Evolutionary conservation across 2,113 vertebrate species (phyloP).

Genomic region (Rissa tridactyla): DNA sequence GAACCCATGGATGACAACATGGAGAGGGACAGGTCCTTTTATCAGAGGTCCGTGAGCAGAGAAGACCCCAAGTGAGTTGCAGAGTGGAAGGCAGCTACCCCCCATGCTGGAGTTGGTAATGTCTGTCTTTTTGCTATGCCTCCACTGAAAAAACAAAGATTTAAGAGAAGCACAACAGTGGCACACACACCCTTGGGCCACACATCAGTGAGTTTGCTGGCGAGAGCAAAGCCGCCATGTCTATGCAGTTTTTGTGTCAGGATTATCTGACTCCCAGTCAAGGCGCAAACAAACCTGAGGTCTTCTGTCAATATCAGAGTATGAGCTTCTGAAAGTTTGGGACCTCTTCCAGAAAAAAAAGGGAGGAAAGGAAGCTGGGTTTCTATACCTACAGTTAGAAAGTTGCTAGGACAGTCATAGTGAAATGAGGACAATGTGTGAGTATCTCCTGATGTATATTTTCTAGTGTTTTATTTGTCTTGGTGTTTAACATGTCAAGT

Average conservation of each 20-base stretch:
- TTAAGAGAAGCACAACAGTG: not conserved
- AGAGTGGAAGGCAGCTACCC: not conserved
- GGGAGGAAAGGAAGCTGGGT: not conserved
- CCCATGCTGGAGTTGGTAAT: not conserved
- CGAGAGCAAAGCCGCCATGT: not conserved
- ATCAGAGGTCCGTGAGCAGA: not conserved
- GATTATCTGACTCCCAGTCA: slow-evolving; percentile 50
- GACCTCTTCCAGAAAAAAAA: not conserved
- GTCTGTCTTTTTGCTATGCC: not conserved
- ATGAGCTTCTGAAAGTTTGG: slow-evolving; percentile 5
- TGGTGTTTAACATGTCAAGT: not conserved
- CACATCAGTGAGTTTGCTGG: slow-evolving; percentile 17
- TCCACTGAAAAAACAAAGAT: slow-evolving; percentile 5
- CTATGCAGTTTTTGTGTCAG: slow-evolving; percentile 42
- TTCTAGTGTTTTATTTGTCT: not conserved
- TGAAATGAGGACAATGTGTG: not conserved
- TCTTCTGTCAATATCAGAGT: slow-evolving; percentile 25
- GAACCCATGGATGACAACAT: not conserved
- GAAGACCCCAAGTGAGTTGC: not conserved
- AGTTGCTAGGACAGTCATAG: not conserved
- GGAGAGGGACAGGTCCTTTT: not conserved
- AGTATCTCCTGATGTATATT: not conserved
- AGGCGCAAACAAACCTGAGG: slow-evolving; percentile 39
- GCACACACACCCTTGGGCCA: not conserved
- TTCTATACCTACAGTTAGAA: not conserved